Evolutionary conservation across 1,140 invertebrate species (phyloP).

Genomic region (Nebria ingens): DNA sequence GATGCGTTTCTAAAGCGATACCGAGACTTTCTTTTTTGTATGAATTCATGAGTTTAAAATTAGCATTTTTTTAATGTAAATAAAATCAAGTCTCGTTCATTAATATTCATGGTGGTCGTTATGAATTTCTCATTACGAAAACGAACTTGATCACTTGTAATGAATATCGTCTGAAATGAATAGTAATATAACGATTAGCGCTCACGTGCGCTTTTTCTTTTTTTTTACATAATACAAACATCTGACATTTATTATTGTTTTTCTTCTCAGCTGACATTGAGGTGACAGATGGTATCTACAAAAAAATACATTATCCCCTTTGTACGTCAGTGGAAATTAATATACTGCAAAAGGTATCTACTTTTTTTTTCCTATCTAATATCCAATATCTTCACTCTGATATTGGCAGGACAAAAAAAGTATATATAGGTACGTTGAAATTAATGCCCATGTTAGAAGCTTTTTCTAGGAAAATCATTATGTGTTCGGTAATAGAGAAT

Average conservation of each 20-base stretch:
- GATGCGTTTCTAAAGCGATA: too few relatives aligned
- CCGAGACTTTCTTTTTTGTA: too few relatives aligned
- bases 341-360: neutral
- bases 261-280: neutral
- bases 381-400: too few relatives aligned
- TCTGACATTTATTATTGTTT: neutral
- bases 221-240: neutral
- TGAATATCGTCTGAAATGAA: conserved; percentile 7
- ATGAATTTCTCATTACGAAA: conserved; percentile 2
- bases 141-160: neutral
- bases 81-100: conserved; percentile 4
- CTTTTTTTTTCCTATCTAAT: too few relatives aligned
- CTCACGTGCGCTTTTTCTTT: neutral
- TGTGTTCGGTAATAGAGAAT: too few relatives aligned
- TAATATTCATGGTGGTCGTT: conserved; percentile 1
- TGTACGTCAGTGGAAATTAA: neutral
- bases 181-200: neutral
- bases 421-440: too few relatives aligned
- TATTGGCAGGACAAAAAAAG: too few relatives aligned
- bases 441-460: too few relatives aligned
- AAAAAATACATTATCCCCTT: conserved; percentile 10
- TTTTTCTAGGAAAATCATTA: too few relatives aligned
- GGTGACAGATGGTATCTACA: neutral
- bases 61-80: conserved; percentile 1
- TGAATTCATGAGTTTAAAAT: neutral